Evolutionary conservation across 2,797 vertebrate genomes (phyloP).

Genomic region (Clarias fuscus): DNA sequence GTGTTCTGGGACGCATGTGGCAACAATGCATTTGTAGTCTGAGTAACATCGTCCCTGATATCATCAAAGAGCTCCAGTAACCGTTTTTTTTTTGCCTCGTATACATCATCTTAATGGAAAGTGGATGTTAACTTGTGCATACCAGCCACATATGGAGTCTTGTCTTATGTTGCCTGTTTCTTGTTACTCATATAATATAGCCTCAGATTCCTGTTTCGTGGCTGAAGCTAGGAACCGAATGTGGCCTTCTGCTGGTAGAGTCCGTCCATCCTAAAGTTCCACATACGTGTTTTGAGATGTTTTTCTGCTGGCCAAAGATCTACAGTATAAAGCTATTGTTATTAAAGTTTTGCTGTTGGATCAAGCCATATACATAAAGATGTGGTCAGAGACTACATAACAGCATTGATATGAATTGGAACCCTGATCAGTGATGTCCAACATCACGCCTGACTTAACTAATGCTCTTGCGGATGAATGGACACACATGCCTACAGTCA

Average conservation of each 20-base stretch:
- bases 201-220: background rate
- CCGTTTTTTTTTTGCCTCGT: background rate
- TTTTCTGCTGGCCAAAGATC: background rate
- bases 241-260: background rate
- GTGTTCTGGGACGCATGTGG: background rate
- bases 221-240: background rate
- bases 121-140: background rate
- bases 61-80: background rate
- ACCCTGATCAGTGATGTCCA: background rate
- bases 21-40: no score
- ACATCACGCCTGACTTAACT: background rate
- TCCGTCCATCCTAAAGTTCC: background rate
- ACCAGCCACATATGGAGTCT: background rate
- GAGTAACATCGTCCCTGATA: background rate
- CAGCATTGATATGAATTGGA: background rate
- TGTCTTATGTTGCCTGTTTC: background rate
- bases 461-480: background rate
- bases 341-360: background rate
- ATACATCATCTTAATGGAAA: background rate
- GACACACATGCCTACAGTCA: background rate
- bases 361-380: background rate
- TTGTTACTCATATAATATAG: background rate
- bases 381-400: no score
- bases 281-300: background rate
- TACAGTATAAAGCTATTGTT: background rate